A percentile compares a stretch with the other conserved stretches of the same genome.
Conservation (phyloP, 2,888 invertebrate species). For the Andrena minutula region DNA sequence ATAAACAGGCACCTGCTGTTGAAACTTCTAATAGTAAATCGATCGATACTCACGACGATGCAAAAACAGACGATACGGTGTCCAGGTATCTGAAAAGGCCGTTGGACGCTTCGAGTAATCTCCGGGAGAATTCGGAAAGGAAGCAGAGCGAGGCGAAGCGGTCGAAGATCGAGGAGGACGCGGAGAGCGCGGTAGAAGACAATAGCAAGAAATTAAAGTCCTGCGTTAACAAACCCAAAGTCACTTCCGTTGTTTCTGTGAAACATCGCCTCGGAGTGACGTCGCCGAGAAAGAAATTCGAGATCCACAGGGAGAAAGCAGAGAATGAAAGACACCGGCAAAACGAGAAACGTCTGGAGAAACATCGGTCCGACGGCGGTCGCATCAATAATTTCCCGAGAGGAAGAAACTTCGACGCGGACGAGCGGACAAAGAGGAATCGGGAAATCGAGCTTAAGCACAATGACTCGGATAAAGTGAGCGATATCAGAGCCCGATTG, state of each 20-base stretch:
- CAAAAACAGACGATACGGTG: slow-evolving; percentile 41
- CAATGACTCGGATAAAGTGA: slow-evolving; percentile 54
- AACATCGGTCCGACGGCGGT: slow-evolving; percentile 57
- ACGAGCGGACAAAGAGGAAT: slow-evolving; percentile 56
- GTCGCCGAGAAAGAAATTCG: slow-evolving; percentile 77
- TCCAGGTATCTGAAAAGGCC: slow-evolving; percentile 64
- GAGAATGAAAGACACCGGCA: slow-evolving; percentile 57
- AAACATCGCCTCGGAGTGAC: slow-evolving; percentile 78
- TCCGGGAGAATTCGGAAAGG: slow-evolving; percentile 78
- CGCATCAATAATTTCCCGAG: slow-evolving; percentile 65
- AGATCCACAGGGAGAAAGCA: slow-evolving; percentile 67
- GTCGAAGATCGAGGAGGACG: slow-evolving; percentile 72
- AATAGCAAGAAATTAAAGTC: slow-evolving; percentile 75
- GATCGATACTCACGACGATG: not conserved
- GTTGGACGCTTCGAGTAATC: slow-evolving; percentile 50
- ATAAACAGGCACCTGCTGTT: slow-evolving; percentile 15
- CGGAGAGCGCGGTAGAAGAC: slow-evolving; percentile 77
- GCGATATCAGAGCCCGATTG: slow-evolving; percentile 61
- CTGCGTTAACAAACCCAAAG: slow-evolving; percentile 79
- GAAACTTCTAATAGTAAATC: slow-evolving; percentile 48
- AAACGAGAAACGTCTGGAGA: slow-evolving; percentile 67
- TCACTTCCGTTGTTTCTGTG: slow-evolving; percentile 82
- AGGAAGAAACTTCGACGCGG: slow-evolving; percentile 54
- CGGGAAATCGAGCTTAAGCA: slow-evolving; percentile 48
- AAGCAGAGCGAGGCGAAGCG: slow-evolving; percentile 76